These are phyloP conservation scores for Chitala chitala DNA, from an alignment of 2,113 vertebrate species.

Conservation along the genomic window DNA sequence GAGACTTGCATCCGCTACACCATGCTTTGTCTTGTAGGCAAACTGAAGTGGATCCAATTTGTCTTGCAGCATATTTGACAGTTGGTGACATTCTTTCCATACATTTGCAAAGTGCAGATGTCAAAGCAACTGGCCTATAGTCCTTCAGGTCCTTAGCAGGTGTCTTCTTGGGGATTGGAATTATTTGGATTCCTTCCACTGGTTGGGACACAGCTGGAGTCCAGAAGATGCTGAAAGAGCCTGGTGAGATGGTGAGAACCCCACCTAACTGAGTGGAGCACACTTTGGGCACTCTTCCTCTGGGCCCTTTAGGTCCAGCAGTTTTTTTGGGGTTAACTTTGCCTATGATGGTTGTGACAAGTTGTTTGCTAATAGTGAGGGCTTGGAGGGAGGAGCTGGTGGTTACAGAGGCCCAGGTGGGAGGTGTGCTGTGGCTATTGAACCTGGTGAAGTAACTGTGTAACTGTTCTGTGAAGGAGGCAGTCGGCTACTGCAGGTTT, in stretches of 20 bases:
- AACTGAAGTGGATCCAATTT: not conserved
- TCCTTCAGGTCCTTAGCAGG: conserved; percentile 23
- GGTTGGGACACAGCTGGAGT: too few relatives aligned
- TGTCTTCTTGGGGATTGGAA: conserved; percentile 4
- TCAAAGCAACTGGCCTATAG: conserved; percentile 16
- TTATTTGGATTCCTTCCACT: too few relatives aligned
- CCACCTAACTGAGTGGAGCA: conserved; percentile 6
- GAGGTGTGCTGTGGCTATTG: not conserved
- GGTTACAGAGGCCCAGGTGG: not conserved
- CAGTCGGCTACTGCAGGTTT: not conserved
- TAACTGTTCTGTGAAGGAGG: not conserved
- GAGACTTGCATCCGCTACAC: not conserved
- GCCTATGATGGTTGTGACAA: not conserved
- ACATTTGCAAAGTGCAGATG: too few relatives aligned
- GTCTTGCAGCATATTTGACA: not conserved
- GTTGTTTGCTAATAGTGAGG: too few relatives aligned
- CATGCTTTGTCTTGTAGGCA: not conserved
- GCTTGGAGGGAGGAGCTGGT: too few relatives aligned
- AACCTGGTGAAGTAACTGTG: not conserved
- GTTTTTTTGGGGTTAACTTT: conserved; percentile 18
- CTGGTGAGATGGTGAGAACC: not conserved
- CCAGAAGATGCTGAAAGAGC: conserved; percentile 14
- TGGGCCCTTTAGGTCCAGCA: not conserved
- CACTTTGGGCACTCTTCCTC: too few relatives aligned
- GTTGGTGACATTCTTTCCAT: not conserved